phyloP scores from a whole-genome alignment of 1,140 invertebrate species.

The Pantala flavescens region DNA sequence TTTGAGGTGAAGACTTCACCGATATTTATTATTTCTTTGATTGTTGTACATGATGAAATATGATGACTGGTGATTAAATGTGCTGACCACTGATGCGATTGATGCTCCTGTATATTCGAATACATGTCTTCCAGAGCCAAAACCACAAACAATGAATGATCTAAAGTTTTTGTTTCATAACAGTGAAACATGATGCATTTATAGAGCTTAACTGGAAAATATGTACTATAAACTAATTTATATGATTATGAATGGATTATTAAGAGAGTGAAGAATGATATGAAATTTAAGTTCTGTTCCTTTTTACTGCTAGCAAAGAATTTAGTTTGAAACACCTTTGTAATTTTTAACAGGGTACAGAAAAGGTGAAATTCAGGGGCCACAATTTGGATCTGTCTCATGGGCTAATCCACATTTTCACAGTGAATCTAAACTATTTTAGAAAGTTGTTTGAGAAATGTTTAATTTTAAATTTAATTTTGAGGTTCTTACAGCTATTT shows the following conservation, averaged over 20 bases:
- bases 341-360: not conserved
- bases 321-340: not conserved
- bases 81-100: not conserved
- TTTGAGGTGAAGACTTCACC: not conserved
- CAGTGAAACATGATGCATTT: not conserved
- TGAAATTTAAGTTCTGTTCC: not conserved
- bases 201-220: not conserved
- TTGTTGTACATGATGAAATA: not conserved
- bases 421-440: not conserved
- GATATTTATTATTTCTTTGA: not conserved
- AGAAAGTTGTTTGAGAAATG: not conserved
- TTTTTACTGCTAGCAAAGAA: not conserved
- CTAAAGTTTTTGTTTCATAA: not conserved
- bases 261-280: not conserved
- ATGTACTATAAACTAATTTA: not conserved
- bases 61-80: not conserved
- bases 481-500: not conserved
- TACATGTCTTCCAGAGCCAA: not conserved
- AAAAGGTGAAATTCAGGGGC: not conserved
- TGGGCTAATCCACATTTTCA: not conserved
- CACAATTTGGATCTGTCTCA: not conserved
- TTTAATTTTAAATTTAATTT: not conserved
- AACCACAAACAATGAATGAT: not conserved
- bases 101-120: not conserved
- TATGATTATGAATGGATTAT: not conserved